A percentile compares a stretch with the other conserved stretches of the same genome.
Conservation (phyloP, 2,888 invertebrate genomes). For the Oasisia sp. region DNA sequence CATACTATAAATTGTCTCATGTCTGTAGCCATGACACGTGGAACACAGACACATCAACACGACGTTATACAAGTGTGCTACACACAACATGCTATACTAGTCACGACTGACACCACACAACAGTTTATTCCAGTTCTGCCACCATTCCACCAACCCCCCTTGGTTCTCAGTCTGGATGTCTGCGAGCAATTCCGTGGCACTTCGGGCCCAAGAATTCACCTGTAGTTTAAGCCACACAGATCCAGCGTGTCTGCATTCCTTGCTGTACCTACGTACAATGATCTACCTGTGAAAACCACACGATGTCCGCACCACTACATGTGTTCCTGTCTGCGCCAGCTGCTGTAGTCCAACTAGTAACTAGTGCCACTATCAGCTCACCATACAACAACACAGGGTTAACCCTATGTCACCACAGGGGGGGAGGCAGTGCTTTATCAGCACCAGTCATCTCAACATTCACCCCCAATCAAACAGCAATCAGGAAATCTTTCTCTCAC, state of each 20-base stretch:
- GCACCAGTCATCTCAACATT: background rate
- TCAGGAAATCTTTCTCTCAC: background rate
- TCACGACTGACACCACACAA: background rate
- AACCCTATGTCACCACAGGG: background rate
- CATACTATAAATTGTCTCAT: background rate
- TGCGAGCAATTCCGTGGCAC: background rate
- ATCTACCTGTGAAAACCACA: background rate
- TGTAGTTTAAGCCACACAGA: background rate
- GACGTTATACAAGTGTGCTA: background rate
- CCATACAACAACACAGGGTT: background rate
- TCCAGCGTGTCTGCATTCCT: background rate
- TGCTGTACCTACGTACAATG: background rate
- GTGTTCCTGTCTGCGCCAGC: background rate
- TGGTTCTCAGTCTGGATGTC: background rate
- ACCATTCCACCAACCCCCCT: background rate
- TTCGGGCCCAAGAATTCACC: slow-evolving; percentile 4
- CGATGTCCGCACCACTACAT: background rate
- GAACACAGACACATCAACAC: background rate
- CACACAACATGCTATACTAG: background rate
- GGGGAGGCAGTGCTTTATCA: background rate
- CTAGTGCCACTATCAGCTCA: background rate
- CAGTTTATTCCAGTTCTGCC: background rate
- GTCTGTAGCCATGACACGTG: background rate
- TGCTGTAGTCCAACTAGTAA: background rate
- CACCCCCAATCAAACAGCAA: background rate